phyloP scores from a whole-genome alignment of 1,140 invertebrate species.

The Drosophila sechellia region DNA sequence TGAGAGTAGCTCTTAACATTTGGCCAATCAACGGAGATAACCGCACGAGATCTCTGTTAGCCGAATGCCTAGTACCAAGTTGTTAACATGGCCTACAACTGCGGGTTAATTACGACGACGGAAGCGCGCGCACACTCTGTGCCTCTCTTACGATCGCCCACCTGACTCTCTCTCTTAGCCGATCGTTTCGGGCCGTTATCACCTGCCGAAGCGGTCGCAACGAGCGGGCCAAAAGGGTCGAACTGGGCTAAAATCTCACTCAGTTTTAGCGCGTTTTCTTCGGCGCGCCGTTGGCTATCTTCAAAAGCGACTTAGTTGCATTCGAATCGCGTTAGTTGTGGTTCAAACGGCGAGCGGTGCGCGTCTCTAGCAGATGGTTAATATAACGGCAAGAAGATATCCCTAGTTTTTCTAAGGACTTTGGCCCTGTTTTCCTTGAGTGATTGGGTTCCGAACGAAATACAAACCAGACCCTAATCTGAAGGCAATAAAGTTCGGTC shows the following conservation, averaged over 20 bases:
- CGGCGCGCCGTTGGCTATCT: conserved; percentile 47
- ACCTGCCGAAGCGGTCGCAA: conserved; percentile 24
- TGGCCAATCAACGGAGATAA: conserved; percentile 69
- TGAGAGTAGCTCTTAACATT: conserved; percentile 63
- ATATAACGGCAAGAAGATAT: conserved; percentile 5
- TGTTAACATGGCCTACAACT: conserved; percentile 71
- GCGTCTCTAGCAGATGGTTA: conserved; percentile 29
- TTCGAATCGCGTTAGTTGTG: conserved; percentile 65
- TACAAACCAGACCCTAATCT: conserved; percentile 37
- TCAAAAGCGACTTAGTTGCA: conserved; percentile 70
- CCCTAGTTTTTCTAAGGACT: conserved; percentile 30
- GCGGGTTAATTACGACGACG: conserved; percentile 62
- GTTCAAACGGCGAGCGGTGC: conserved; percentile 57
- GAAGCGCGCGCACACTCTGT: background rate
- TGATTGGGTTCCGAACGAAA: conserved; percentile 8
- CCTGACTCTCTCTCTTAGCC: conserved; percentile 25
- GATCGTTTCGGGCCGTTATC: conserved; percentile 55
- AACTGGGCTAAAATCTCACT: conserved; percentile 67
- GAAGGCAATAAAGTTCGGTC: conserved; percentile 30
- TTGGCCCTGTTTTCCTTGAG: conserved; percentile 3
- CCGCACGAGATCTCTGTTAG: conserved; percentile 64
- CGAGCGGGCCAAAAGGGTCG: conserved; percentile 28
- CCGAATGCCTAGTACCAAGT: conserved; percentile 44
- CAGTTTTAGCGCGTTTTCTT: conserved; percentile 65
- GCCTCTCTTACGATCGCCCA: conserved; percentile 21